Base-by-base conservation (phyloP, 2,888 invertebrate species). In the Xanthorhoe spadicearia region DNA sequence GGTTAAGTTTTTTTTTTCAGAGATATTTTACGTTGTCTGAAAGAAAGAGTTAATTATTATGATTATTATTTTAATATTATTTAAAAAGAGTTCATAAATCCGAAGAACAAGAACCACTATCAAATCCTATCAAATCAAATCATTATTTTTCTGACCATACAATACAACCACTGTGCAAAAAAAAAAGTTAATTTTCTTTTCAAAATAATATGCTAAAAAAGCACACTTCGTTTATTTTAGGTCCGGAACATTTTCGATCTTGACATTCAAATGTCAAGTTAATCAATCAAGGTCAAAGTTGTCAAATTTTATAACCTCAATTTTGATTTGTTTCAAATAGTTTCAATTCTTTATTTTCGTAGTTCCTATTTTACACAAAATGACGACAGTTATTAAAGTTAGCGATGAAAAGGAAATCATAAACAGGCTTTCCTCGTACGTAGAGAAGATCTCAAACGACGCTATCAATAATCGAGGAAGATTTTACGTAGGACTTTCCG, bases 401-500 rank as follows among this genome's bases (percentile, higher is more conserved):
- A 85, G 83, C 71, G 89, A 93, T 73, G 95, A 95, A 81, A 83
- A 85, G 61, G 94, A 94, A 77, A 94, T 96, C 17, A 93, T 95
- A 50, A 86, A 88, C 55, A 94, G 94, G 79, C 87, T 97, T 19
- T 89, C 94, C 60, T 86, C 89, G 3, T 93, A 95, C 74, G 94
- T 97, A 49, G 94, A 96, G 81, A 93, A 94, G 74, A 94, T 94
- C 76, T 95, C 97, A 0, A 94, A 95, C 69, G 93, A 94, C 75
- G 94, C 96, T 28, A 95, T 97, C 64, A 83, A 90, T 54, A 94
- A 88, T 70, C 92, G 94, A 70, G 95, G 95, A 70, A 88, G 94
- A 61, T 97, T 97, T 89, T 95, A 94, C 79, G 88, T 97, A 66
- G 97, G 97, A 46, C 92, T 97, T 73, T 97, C 97, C 82, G 97